Percentiles rank a stretch among this genome's conserved stretches.
phyloP scores from a whole-genome alignment of 2,113 vertebrate genomes.

The Mormoops blainvillei region DNA sequence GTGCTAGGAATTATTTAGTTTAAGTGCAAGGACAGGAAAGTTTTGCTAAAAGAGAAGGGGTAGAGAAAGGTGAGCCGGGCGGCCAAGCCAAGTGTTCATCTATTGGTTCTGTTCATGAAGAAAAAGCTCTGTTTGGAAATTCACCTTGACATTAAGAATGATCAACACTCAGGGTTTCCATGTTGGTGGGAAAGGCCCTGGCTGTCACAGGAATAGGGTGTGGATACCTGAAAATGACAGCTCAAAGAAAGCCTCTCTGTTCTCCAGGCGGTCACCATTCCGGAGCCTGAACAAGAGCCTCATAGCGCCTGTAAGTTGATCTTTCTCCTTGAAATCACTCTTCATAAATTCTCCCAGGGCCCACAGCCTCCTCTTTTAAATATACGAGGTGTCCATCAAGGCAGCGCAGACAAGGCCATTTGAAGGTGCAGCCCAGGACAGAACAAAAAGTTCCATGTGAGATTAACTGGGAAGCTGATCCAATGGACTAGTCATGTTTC shows the following conservation, averaged over 20 bases:
- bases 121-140: slow-evolving; percentile 15
- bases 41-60: not conserved
- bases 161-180: not conserved
- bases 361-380: slow-evolving; percentile 4
- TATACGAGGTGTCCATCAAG: slow-evolving; percentile 40
- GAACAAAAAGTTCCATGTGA: not conserved
- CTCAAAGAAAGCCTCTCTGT: slow-evolving; percentile 57
- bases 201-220: not conserved
- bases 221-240: slow-evolving; percentile 22
- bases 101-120: slow-evolving; percentile 21
- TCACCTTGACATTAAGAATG: slow-evolving; percentile 28
- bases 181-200: slow-evolving; percentile 18
- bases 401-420: not conserved
- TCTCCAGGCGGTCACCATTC: slow-evolving; percentile 7
- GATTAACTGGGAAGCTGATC: slow-evolving; percentile 31
- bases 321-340: slow-evolving; percentile 49
- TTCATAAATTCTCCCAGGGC: slow-evolving; percentile 45
- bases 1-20: not conserved
- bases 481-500: not conserved
- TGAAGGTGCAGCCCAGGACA: not conserved
- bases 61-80: not conserved
- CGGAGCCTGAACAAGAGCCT: not conserved
- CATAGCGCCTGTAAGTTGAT: slow-evolving; percentile 5
- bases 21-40: not conserved
- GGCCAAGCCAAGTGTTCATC: not conserved